phyloP scores from a whole-genome alignment of 2,797 vertebrate species.

The Paguma larvata region DNA sequence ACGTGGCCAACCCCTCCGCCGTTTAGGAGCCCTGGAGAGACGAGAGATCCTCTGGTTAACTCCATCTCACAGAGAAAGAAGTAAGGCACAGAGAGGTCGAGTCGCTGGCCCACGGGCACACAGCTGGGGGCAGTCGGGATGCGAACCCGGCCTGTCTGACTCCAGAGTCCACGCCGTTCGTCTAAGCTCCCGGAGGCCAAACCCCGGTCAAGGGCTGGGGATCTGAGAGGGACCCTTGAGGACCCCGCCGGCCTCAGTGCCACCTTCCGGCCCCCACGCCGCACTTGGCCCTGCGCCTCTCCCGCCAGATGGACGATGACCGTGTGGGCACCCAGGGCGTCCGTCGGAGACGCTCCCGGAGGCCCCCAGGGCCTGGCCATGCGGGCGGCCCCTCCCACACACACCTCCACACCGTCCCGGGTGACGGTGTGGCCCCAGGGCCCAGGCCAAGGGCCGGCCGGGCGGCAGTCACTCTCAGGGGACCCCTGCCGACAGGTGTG shows the following conservation, averaged over 20 bases:
- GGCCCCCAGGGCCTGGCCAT: too few relatives aligned
- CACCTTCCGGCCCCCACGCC: not conserved
- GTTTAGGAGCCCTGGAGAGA: not conserved
- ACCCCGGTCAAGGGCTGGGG: not conserved
- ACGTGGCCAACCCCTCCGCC: not conserved
- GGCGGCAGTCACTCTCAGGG: rapidly evolving
- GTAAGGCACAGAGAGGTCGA: not conserved
- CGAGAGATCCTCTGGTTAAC: not conserved
- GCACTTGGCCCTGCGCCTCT: not conserved
- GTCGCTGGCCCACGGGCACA: not conserved
- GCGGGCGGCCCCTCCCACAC: rapidly evolving
- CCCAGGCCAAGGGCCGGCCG: not conserved
- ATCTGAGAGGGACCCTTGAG: too few relatives aligned
- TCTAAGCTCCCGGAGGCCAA: not conserved
- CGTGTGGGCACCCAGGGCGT: not conserved
- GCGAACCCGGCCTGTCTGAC: not conserved
- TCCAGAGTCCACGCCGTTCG: not conserved
- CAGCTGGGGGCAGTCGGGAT: not conserved
- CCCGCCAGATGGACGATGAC: not conserved
- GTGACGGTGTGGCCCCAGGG: not conserved
- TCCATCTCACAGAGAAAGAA: not conserved
- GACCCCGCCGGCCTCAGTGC: rapidly evolving
- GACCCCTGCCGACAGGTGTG: too few relatives aligned
- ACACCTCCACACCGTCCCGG: not conserved
- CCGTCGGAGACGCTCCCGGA: not conserved